These are phyloP conservation scores for Drosophila paracracens DNA, from an alignment of 2,888 invertebrate species.

Conservation along the genomic window DNA sequence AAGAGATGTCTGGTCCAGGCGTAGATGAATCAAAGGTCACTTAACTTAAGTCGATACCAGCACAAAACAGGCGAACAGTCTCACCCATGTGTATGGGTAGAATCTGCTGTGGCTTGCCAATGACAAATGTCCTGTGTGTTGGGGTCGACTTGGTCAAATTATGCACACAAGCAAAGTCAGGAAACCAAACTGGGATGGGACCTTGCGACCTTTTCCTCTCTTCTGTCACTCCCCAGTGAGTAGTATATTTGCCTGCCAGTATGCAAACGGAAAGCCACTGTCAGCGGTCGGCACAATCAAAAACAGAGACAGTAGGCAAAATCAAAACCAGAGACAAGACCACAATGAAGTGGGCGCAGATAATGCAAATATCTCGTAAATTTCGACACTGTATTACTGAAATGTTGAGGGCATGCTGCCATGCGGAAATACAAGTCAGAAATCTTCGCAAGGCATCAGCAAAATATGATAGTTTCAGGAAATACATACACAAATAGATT, in stretches of 20 bases:
- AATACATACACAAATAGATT: not conserved
- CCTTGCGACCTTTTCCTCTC: not conserved
- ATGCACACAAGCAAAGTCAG: slow-evolving; percentile 38
- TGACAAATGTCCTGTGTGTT: slow-evolving; percentile 49
- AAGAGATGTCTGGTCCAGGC: not conserved
- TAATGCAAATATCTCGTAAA: slow-evolving; percentile 35
- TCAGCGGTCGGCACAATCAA: slow-evolving; percentile 26
- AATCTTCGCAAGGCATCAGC: not conserved
- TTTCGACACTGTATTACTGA: not conserved
- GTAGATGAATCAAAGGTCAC: slow-evolving; percentile 13
- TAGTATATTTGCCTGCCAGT: slow-evolving; percentile 40
- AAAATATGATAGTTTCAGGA: not conserved
- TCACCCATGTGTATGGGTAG: slow-evolving; percentile 3
- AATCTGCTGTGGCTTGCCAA: slow-evolving; percentile 16
- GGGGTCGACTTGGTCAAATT: slow-evolving; percentile 31
- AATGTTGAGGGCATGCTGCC: slow-evolving; percentile 12
- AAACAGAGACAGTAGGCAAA: slow-evolving; percentile 21
- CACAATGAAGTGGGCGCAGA: slow-evolving; percentile 2
- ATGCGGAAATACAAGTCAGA: not conserved
- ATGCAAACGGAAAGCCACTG: slow-evolving; percentile 40
- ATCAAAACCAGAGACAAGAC: slow-evolving; percentile 20
- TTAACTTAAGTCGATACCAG: slow-evolving; percentile 6
- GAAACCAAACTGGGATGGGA: slow-evolving; percentile 12
- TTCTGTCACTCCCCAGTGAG: slow-evolving; percentile 15
- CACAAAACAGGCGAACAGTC: not conserved